phyloP scores from a whole-genome alignment of 2,888 invertebrate genomes.

The Athalia rosae region DNA sequence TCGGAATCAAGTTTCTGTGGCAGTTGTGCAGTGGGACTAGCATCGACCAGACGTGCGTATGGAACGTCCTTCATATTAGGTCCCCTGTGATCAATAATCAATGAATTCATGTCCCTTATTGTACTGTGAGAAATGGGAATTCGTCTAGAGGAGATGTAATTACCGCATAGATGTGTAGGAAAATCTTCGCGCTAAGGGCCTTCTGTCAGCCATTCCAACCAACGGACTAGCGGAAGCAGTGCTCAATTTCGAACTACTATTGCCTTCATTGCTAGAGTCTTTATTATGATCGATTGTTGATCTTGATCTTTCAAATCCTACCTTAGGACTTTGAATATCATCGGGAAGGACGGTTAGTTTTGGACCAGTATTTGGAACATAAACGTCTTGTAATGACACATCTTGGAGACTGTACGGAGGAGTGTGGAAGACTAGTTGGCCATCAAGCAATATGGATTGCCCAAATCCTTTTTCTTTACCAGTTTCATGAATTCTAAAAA shows the following conservation, averaged over 20 bases:
- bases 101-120: neutral
- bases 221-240: constrained; percentile 73
- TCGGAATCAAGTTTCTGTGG: constrained; percentile 83
- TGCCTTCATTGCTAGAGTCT: constrained; percentile 61
- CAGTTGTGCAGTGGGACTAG: constrained; percentile 75
- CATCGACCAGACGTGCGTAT: constrained; percentile 86
- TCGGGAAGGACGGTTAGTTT: constrained; percentile 62
- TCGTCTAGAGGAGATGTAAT: constrained; percentile 34
- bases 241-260: constrained; percentile 63
- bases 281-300: constrained; percentile 68
- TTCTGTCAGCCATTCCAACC: constrained; percentile 68
- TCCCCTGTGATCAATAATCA: constrained; percentile 54
- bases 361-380: constrained; percentile 57
- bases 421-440: constrained; percentile 91
- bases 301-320: constrained; percentile 68
- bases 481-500: constrained; percentile 81
- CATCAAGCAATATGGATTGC: constrained; percentile 92
- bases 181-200: constrained; percentile 77
- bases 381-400: constrained; percentile 83
- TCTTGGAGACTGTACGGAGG: constrained; percentile 89
- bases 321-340: constrained; percentile 58
- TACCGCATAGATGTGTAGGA: constrained; percentile 79
- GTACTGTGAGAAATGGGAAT: neutral
- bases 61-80: constrained; percentile 82
- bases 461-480: constrained; percentile 94